Evolutionary conservation across 2,888 invertebrate genomes (phyloP), one percentile per base, ranked within the genome.

Genomic region (Quadroppia sp.): DNA sequence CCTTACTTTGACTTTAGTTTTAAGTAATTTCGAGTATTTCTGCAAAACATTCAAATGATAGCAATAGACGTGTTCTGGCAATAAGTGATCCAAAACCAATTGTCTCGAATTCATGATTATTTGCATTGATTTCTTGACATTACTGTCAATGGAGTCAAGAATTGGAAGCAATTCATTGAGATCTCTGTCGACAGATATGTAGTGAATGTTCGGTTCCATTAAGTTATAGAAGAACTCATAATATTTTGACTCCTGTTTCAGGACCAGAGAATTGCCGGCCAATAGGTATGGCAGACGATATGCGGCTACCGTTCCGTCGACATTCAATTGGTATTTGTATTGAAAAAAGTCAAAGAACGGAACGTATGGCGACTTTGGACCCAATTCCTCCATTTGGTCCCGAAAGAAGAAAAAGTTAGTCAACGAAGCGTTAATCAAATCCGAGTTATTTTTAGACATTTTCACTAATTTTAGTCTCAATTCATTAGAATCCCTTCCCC

Each of bases 281-380:
- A 98, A 83, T 25, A 98, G 85, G 82, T 94, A 96, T 0, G 97
- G 96, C 78, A 95, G 86, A 76, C 97, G 87, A 82, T 97, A 98
- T 0, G 97, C 93, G 25, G 97, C 96, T 20, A 98, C 97, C 50
- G 96, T 94, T 20, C 98, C 98, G 85, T 98, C 98, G 73, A 98
- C 86, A 80, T 89, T 93, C 40, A 98, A 83, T 84, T 94, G 94
- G 83, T 95, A 98, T 85, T 96, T 96, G 82, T 91, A 93, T 95
- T 97, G 84, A 81, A 97, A 97, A 83, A 97, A 98, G 77, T 91
- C 89, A 81, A 92, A 92, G 82, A 97, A 94, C 3, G 94, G 92
- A 76, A 94, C 87, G 80, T 91, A 90, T 23, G 89, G 88, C 77
- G 87, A 87, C 81, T 89, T 90, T 17, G 94, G 93, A 0, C 95